These are phyloP conservation scores for Lepus americanus DNA, from an alignment of 2,113 vertebrate species.

Conservation along the genomic window DNA sequence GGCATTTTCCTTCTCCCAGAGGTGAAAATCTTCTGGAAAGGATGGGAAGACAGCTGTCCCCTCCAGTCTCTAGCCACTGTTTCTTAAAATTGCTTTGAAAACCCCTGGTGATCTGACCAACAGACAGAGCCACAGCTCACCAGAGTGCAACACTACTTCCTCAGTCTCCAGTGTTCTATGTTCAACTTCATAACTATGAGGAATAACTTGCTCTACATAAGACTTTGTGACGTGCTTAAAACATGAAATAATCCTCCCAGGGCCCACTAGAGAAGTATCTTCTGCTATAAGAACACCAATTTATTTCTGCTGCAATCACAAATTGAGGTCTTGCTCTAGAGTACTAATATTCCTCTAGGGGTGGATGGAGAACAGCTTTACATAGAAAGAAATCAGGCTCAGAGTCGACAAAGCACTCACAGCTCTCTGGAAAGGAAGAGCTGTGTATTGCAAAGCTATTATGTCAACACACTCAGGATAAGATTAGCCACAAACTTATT, in stretches of 20 bases:
- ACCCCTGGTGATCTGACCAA: background rate
- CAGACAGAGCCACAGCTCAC: background rate
- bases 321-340: background rate
- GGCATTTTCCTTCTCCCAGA: background rate
- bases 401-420: constrained; percentile 20
- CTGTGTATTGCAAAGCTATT: constrained; percentile 67
- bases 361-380: background rate
- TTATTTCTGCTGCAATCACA: constrained; percentile 37
- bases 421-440: background rate
- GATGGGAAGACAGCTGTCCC: background rate
- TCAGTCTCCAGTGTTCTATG: background rate
- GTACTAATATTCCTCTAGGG: constrained; percentile 59
- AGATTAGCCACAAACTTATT: constrained; percentile 65
- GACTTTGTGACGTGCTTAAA: constrained; percentile 30
- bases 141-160: background rate
- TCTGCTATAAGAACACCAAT: background rate
- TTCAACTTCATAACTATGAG: background rate
- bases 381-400: background rate
- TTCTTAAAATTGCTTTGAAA: constrained; percentile 19
- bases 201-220: background rate
- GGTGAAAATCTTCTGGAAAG: background rate
- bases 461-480: constrained; percentile 70
- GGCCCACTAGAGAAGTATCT: background rate
- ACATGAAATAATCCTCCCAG: background rate
- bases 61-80: background rate